Conservation (phyloP, 2,888 invertebrate genomes). For the Myopa tessellatipennis region DNA sequence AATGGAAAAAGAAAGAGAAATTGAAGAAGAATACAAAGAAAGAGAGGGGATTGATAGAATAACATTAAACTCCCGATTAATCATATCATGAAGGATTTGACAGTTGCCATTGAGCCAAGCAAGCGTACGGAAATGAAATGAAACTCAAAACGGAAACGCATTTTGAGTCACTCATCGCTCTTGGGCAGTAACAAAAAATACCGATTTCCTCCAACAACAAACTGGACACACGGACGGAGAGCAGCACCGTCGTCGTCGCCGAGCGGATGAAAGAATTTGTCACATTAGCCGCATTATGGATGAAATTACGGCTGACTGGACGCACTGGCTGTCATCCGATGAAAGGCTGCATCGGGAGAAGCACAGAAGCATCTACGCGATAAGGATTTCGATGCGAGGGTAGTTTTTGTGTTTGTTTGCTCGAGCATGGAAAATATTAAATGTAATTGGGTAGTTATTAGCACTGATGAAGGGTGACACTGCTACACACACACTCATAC, state of each 20-base stretch:
- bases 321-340: background rate
- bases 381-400: constrained; percentile 26
- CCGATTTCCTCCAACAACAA: background rate
- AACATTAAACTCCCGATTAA: background rate
- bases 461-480: constrained; percentile 6
- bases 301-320: constrained; percentile 16
- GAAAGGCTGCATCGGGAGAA: background rate
- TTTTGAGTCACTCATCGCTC: background rate
- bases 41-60: background rate
- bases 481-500: background rate
- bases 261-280: constrained; percentile 39
- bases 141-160: constrained; percentile 9
- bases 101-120: background rate
- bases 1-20: background rate
- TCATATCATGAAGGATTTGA: background rate
- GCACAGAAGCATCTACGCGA: background rate
- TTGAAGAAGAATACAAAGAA: background rate
- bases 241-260: background rate
- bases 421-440: constrained; percentile 25
- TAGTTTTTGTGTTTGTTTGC: constrained; percentile 16
- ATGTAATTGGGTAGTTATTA: constrained; percentile 37
- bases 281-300: constrained; percentile 37
- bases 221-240: background rate
- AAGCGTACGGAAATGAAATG: constrained; percentile 20
- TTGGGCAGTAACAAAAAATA: background rate